Conservation (phyloP, 2,888 invertebrate genomes). For the Rhingia rostrata region DNA sequence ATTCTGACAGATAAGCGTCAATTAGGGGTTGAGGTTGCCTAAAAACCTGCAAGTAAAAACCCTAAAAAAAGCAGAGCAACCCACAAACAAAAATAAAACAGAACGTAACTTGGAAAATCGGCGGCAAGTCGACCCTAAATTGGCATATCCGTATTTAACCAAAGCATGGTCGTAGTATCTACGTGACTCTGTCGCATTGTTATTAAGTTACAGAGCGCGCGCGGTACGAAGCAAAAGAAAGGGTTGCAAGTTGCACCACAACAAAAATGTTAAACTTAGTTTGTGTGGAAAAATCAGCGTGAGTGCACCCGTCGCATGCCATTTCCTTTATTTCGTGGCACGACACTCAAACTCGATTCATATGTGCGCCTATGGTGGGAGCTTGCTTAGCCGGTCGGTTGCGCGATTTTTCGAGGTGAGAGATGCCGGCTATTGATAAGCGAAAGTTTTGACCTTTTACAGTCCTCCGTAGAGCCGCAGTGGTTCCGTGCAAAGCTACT, state of each 20-base stretch:
- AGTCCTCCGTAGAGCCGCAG: constrained; percentile 14
- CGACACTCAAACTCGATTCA: constrained; percentile 29
- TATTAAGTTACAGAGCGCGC: constrained; percentile 48
- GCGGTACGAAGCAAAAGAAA: neutral
- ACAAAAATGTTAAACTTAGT: constrained; percentile 15
- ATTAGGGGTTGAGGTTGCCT: constrained; percentile 64
- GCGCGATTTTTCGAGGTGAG: constrained; percentile 9
- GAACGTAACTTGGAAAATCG: constrained; percentile 6
- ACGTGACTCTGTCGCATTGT: constrained; percentile 67
- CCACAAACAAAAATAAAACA: neutral
- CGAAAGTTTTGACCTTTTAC: constrained; percentile 69
- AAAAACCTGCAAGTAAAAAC: constrained; percentile 9
- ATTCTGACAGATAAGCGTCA: constrained; percentile 65
- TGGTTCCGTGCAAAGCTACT: neutral
- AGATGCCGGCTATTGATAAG: constrained; percentile 67
- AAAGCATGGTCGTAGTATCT: constrained; percentile 25
- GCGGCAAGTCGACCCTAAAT: constrained; percentile 54
- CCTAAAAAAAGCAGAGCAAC: neutral
- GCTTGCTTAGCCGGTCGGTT: constrained; percentile 21
- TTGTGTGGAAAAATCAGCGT: constrained; percentile 41
- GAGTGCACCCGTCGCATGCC: constrained; percentile 61
- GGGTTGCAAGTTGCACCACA: constrained; percentile 5
- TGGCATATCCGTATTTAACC: constrained; percentile 61
- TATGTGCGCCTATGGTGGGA: constrained; percentile 12
- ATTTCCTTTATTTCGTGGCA: constrained; percentile 59